Base-by-base conservation (phyloP, 92 coral and sea anemone species). In the Porites lobata region DNA sequence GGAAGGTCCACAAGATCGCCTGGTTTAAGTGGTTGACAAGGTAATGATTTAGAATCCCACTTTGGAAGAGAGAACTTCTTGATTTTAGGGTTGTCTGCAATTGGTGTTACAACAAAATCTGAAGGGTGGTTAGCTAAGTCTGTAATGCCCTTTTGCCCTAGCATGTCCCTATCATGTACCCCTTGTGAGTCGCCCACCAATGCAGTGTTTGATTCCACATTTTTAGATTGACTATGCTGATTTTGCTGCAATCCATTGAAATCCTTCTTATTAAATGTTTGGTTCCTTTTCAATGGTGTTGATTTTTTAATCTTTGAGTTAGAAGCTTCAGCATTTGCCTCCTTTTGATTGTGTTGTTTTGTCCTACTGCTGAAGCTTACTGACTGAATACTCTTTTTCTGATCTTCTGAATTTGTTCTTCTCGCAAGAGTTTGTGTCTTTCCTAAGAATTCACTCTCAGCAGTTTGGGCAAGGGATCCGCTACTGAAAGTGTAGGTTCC, bases 11-110 rank as follows among this genome's bases (percentile, higher is more conserved):
- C 87, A 29, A 98, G 68, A 72, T 98, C 96, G 19, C 94, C 98
- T 70, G 98, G 95, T 87, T 96, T 98, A 12, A 98, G 82, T 14
- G 96, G 90, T 29, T 92, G 91, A 70, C 96, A 94, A 57, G 96
- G 96, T 71, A 98, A 59, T 1, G 99, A 92, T 79, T 96, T 98
- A 15, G 98, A 67, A 81, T 98, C 99, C 93, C 93, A 98, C 87
- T 96, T 96, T 5, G 98, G 96, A 24, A 89, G 56, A n/a, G 89
- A 59, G 38, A 90, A 56, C 78, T 96, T 98, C 90, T 96, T 96
- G 56, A 95, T 95, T 72, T 90, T 96, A n/a, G 94, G 93, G 79
- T 98, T 98, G 86, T 98, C 98, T 38, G 91, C 92, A 69, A 98
- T 98, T n/a, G 99, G 96, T 38, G 96, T 77, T 6, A 96, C 98